phyloP scores from a whole-genome alignment of 2,113 vertebrate species.

The Dendrocopos noguchii region DNA sequence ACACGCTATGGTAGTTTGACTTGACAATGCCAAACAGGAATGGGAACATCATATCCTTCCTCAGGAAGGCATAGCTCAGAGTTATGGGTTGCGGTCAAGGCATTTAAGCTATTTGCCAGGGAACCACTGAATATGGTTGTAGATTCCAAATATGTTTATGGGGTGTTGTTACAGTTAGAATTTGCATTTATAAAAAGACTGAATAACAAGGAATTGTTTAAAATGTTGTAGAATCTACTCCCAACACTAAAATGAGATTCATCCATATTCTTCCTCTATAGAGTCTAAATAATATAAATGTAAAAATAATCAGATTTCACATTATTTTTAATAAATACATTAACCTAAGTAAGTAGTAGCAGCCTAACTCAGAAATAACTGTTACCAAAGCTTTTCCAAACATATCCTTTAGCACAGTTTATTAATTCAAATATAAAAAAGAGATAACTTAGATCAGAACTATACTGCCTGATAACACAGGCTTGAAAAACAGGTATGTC shows the following conservation, averaged over 20 bases:
- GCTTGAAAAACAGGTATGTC: neutral
- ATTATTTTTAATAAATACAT: neutral
- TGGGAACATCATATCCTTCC: too few species aligned
- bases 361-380: neutral
- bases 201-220: too few species aligned
- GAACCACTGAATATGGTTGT: too few species aligned
- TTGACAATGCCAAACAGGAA: too few species aligned
- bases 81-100: too few species aligned
- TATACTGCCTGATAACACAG: neutral
- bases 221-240: neutral
- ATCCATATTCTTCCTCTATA: accelerated
- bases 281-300: neutral
- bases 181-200: too few species aligned
- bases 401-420: neutral
- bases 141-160: too few species aligned
- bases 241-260: neutral
- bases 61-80: too few species aligned
- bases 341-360: neutral
- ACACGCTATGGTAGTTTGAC: too few species aligned
- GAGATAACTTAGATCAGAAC: neutral
- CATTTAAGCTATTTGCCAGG: too few species aligned
- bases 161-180: too few species aligned
- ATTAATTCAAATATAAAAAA: neutral
- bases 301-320: neutral
- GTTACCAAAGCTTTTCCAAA: neutral